Evolutionary conservation across 2,888 invertebrate species (phyloP).

Genomic region (Patella caerulea): DNA sequence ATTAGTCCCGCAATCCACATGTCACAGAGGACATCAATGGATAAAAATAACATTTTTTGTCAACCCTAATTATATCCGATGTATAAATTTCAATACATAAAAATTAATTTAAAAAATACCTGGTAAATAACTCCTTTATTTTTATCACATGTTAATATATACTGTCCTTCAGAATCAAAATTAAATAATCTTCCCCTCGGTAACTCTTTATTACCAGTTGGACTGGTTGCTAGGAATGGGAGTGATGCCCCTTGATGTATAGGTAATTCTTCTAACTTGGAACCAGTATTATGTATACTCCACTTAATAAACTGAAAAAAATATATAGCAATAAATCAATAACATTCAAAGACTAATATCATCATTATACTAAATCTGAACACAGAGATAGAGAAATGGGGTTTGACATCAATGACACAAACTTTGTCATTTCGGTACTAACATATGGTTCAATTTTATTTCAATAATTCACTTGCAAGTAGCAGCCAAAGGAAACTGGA

Average conservation of each 20-base stretch:
- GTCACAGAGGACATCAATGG: no score
- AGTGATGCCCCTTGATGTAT: slow-evolving; percentile 65
- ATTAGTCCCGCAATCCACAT: no score
- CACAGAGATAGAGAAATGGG: background rate
- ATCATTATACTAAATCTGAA: background rate
- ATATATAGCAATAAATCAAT: slow-evolving; percentile 2
- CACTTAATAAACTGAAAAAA: slow-evolving; percentile 69
- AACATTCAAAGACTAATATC: slow-evolving; percentile 1
- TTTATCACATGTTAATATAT: slow-evolving; percentile 72
- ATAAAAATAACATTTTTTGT: no score
- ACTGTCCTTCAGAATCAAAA: slow-evolving; percentile 72
- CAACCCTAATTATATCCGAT: no score
- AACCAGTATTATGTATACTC: slow-evolving; percentile 71
- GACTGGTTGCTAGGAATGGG: slow-evolving; percentile 53
- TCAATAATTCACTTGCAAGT: no score
- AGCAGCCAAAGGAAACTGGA: no score
- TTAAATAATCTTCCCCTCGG: slow-evolving; percentile 73
- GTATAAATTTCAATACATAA: no score
- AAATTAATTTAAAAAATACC: slow-evolving; percentile 55
- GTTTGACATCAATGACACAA: no score
- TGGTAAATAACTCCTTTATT: slow-evolving; percentile 72
- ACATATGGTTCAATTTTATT: no score
- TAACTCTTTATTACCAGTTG: slow-evolving; percentile 48
- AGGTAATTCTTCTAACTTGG: slow-evolving; percentile 68
- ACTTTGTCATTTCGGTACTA: no score